Percentiles rank a stretch among this genome's conserved stretches.
These are phyloP conservation scores for Plemyria rubiginata DNA, from an alignment of 2,888 invertebrate species.

Conservation along the genomic window DNA sequence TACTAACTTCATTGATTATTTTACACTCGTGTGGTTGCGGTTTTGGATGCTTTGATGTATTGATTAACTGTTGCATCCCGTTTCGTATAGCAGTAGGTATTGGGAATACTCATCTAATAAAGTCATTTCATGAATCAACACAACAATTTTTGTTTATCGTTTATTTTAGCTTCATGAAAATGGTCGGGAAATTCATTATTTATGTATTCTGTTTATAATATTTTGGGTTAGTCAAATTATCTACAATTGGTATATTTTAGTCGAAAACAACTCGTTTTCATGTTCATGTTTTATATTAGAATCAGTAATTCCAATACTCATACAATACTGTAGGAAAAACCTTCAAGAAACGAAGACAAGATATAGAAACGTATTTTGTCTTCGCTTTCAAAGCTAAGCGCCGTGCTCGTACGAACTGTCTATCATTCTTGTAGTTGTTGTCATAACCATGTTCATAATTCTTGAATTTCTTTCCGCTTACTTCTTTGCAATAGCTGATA, in stretches of 20 bases:
- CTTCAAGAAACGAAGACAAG: constrained; percentile 23
- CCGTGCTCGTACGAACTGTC: constrained; percentile 42
- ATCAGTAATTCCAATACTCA: constrained; percentile 26
- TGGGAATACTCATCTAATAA: constrained; percentile 35
- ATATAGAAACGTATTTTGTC: constrained; percentile 17
- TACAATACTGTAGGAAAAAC: constrained; percentile 11
- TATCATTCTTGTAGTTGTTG: constrained; percentile 71
- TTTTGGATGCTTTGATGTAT: constrained; percentile 7
- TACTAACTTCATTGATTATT: constrained; percentile 1
- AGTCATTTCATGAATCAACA: constrained; percentile 37
- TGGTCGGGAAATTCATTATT: constrained; percentile 9
- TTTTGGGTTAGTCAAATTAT: neutral
- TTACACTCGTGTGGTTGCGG: constrained; percentile 1
- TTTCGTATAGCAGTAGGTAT: constrained; percentile 10
- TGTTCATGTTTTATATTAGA: constrained; percentile 15
- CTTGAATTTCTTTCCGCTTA: constrained; percentile 84
- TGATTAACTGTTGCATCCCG: constrained; percentile 4
- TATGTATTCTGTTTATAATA: neutral
- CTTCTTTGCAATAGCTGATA: constrained; percentile 90
- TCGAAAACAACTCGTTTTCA: constrained; percentile 2
- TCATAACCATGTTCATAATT: constrained; percentile 75
- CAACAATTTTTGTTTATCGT: constrained; percentile 27
- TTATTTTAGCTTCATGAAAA: constrained; percentile 25
- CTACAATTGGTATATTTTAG: neutral
- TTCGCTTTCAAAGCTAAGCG: constrained; percentile 33